These are phyloP conservation scores for Epinotia nisella DNA, from an alignment of 2,888 invertebrate genomes.

Conservation along the genomic window DNA sequence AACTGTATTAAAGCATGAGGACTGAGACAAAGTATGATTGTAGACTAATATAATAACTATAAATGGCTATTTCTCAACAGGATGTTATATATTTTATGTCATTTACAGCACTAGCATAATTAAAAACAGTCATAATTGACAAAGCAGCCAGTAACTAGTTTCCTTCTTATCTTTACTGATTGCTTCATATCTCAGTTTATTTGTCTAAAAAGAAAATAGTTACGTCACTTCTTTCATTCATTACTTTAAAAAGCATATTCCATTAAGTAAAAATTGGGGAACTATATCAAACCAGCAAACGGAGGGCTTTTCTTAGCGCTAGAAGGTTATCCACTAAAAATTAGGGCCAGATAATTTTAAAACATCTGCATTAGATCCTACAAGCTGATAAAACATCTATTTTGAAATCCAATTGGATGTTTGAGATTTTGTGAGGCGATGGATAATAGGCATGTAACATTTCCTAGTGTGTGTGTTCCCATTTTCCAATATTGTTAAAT, in stretches of 20 bases:
- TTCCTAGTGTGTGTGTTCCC: no score
- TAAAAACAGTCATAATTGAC: conserved; percentile 3
- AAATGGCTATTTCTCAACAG: not conserved
- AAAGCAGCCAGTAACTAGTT: not conserved
- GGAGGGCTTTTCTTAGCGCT: no score
- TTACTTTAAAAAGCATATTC: not conserved
- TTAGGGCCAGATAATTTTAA: not conserved
- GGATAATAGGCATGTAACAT: no score
- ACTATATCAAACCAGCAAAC: not conserved
- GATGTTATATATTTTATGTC: not conserved
- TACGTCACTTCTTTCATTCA: conserved; percentile 3
- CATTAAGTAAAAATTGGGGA: not conserved
- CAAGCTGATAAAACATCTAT: not conserved
- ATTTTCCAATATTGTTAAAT: no score
- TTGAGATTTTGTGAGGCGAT: no score
- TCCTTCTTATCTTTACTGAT: conserved; percentile 14
- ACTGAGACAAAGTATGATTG: not conserved
- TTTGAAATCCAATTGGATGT: conserved; percentile 9
- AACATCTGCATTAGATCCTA: not conserved
- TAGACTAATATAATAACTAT: no score
- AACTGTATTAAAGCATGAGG: no score
- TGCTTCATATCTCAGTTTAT: conserved; percentile 12
- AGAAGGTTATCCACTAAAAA: not conserved
- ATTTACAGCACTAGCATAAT: not conserved
- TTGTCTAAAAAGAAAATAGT: conserved; percentile 1